phyloP scores from a whole-genome alignment of 1,140 invertebrate species.

The Lepidurus apus region DNA sequence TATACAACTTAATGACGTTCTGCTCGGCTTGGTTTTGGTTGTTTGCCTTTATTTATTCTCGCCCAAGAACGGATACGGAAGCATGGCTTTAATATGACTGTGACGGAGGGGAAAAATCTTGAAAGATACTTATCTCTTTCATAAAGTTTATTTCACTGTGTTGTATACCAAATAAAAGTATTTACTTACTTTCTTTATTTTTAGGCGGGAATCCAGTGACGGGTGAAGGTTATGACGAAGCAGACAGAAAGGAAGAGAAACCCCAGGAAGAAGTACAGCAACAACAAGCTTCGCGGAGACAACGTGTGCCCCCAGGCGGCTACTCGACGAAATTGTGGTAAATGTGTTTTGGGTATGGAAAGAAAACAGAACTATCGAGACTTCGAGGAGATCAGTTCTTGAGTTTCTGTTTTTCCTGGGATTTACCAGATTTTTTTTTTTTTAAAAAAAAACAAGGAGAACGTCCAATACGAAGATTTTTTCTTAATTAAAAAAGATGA shows the following conservation, averaged over 20 bases:
- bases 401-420: no score
- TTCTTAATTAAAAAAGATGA: no score
- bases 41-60: background rate
- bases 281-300: conserved; percentile 16
- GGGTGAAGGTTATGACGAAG: conserved; percentile 32
- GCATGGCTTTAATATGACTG: background rate
- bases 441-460: no score
- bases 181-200: conserved; percentile 1
- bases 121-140: no score
- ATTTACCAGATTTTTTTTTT: no score
- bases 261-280: conserved; percentile 25
- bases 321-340: conserved; percentile 34
- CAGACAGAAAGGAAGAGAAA: conserved; percentile 27
- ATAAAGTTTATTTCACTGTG: background rate
- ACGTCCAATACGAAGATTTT: no score
- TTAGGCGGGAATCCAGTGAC: conserved; percentile 32
- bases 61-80: conserved; percentile 20
- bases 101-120: background rate
- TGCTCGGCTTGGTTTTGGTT: conserved; percentile 18
- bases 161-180: background rate
- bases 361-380: background rate
- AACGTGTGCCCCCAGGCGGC: conserved; percentile 30
- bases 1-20: background rate
- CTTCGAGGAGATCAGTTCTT: no score
- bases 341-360: background rate